phyloP scores from a whole-genome alignment of 2,113 vertebrate species.

The Sarotherodon lohbergeri region DNA sequence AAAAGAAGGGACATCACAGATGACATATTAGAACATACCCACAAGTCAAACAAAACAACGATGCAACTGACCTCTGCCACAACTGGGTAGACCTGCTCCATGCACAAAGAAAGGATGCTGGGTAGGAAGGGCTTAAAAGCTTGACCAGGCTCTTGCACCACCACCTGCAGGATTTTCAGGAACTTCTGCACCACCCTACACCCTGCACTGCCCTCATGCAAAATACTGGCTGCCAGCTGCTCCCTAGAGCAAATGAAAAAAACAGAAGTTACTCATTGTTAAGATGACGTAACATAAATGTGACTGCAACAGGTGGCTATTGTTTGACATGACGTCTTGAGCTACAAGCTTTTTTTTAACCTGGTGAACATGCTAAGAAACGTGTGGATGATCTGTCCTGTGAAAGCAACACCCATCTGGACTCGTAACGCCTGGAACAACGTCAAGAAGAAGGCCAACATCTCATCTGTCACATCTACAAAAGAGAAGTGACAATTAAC shows the following conservation, averaged over 20 bases:
- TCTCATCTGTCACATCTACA: slow-evolving; percentile 93
- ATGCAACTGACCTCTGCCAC: slow-evolving; percentile 84
- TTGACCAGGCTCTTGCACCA: slow-evolving; percentile 96
- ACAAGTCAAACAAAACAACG: not conserved
- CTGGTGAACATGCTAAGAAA: slow-evolving; percentile 99
- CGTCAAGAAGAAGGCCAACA: slow-evolving; percentile 97
- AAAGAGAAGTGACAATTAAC: not conserved
- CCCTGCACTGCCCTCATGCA: slow-evolving; percentile 93
- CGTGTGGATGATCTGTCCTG: slow-evolving; percentile 96
- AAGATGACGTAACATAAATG: not conserved
- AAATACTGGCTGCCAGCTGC: slow-evolving; percentile 93
- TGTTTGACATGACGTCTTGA: not conserved
- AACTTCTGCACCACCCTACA: slow-evolving; percentile 96
- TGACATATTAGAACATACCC: not conserved
- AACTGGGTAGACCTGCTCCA: slow-evolving; percentile 98
- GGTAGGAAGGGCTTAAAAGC: slow-evolving; percentile 96
- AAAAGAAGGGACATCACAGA: not conserved
- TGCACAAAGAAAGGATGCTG: slow-evolving; percentile 91
- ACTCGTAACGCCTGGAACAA: slow-evolving; percentile 94
- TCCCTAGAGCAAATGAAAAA: slow-evolving; percentile 72
- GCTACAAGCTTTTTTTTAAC: slow-evolving; percentile 48
- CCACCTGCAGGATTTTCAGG: slow-evolving; percentile 95
- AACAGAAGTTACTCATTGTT: not conserved
- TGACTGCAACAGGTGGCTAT: not conserved
- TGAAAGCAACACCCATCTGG: slow-evolving; percentile 97